Base-by-base conservation (phyloP, 2,113 vertebrate species). In the Choloepus hoffmanni region DNA sequence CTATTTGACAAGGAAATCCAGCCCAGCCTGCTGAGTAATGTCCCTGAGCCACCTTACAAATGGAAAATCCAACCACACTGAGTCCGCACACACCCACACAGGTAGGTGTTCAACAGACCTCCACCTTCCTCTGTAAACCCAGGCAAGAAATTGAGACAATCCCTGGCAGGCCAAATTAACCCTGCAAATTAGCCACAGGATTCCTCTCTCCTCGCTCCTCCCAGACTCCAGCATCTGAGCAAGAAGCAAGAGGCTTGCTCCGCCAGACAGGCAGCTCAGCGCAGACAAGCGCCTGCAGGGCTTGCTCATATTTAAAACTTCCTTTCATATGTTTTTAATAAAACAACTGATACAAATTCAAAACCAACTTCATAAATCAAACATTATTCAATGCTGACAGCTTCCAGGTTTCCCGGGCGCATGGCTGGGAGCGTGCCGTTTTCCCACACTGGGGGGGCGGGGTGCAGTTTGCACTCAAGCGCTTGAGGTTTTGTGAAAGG, bases 291-390 rank as follows among this genome's bases (percentile, higher is more conserved):
- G 79, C 95, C 97, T 98, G 98, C 96, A 96, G 97, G 95, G 97
- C 97, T 98, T 98, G 98, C 98, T 99, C 98, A 98, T 98, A 98
- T 98, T 98, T 98, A 98, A 98, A 98, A 98, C 98, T 98, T 98
- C 98, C 97, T 98, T 98, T 98, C 98, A 98, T 98, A 99, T 98
- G 98, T 99, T 99, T 99, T 99, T 99, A 99, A 99, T 99, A 99
- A 99, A 99, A 99, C 98, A 98, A 98, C 98, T 98, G 98, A 99
- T 99, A 98, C 98, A 98, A 98, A 99, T 99, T 98, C 98, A 98
- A 98, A 99, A 98, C 97, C 97, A 98, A 97, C 98, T 98, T 99
- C 98, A 99, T 99, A 99, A 99, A 99, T 99, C 99, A 99, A 98
- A 99, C 98, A 99, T 99, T 98, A 99, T 98, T 98, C 98, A 92